Evolutionary conservation across 2,888 invertebrate species (phyloP).

Genomic region (Tiliacea aurago): DNA sequence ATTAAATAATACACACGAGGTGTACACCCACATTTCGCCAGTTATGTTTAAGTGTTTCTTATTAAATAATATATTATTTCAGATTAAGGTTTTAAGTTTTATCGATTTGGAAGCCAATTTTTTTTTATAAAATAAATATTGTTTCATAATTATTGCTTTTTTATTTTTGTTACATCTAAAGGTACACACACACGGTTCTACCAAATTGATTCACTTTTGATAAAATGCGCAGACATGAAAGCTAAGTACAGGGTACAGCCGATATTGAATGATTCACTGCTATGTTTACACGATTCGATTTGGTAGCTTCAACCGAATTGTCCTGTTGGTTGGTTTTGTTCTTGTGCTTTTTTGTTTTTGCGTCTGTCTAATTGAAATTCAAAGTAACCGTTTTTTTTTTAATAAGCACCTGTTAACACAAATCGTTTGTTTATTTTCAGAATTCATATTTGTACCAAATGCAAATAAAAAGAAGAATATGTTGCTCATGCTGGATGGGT

Average conservation of each 20-base stretch:
- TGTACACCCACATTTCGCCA: neutral
- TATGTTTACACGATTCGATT: neutral
- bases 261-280: neutral
- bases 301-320: neutral
- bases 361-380: neutral
- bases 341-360: too few relatives aligned
- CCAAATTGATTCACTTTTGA: neutral
- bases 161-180: neutral
- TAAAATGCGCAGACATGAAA: neutral
- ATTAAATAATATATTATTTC: neutral
- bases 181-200: neutral
- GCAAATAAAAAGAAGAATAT: conserved; percentile 58
- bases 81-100: neutral
- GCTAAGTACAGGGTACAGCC: neutral
- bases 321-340: too few relatives aligned
- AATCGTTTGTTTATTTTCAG: conserved; percentile 41
- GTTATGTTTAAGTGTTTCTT: neutral
- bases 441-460: conserved; percentile 60
- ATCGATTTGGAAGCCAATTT: neutral
- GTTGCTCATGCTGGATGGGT: conserved; percentile 62
- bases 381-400: neutral
- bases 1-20: too few relatives aligned
- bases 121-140: neutral
- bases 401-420: neutral
- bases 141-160: too few relatives aligned